phyloP scores from a whole-genome alignment of 2,113 vertebrate species.

The Sylvia atricapilla region DNA sequence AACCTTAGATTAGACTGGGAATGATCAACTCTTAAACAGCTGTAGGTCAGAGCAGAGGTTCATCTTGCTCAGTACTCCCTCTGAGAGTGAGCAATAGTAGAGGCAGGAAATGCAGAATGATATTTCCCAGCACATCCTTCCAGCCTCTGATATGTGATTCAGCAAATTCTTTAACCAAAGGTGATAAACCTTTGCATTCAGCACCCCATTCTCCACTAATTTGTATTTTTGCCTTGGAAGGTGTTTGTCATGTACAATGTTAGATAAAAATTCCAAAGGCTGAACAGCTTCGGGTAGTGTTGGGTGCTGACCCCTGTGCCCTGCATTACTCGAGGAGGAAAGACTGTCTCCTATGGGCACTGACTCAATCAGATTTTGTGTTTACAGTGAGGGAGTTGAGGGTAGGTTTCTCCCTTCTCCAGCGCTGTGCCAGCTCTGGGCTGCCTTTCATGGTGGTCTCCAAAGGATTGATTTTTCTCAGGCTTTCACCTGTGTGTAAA shows the following conservation, averaged over 20 bases:
- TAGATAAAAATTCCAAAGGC: background rate
- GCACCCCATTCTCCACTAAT: background rate
- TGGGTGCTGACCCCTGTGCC: background rate
- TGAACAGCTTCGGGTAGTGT: background rate
- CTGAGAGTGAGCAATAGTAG: background rate
- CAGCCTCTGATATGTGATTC: background rate
- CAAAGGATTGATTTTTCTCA: background rate
- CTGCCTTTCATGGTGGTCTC: background rate
- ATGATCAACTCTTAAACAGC: background rate
- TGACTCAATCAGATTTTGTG: background rate
- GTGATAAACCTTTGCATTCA: background rate
- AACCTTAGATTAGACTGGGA: background rate
- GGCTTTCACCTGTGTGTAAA: background rate
- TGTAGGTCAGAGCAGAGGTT: background rate
- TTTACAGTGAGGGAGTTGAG: background rate
- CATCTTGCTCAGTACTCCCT: background rate
- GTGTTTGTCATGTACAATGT: background rate
- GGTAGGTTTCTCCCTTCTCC: background rate
- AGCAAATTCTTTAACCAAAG: background rate
- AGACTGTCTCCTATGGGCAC: background rate
- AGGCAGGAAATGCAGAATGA: background rate
- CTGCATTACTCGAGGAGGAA: background rate
- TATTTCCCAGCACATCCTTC: background rate
- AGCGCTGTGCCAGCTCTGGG: background rate
- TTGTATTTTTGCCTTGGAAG: background rate